Evolutionary conservation across 2,888 invertebrate species (phyloP), one percentile per base, ranked within the genome.

Genomic region (Drosophila meridionalis): DNA sequence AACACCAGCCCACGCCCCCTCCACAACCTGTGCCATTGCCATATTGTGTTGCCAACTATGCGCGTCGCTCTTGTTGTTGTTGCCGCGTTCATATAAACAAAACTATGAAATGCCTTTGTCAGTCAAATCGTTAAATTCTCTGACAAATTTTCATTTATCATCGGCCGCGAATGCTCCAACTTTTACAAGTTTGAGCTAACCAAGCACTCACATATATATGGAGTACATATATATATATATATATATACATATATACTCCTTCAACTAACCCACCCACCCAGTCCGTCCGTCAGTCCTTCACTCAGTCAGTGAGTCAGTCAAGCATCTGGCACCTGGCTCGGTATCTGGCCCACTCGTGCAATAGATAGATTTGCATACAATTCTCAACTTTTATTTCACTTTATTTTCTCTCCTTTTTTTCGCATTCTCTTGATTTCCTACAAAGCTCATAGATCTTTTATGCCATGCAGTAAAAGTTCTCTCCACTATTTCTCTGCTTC

Each of bases 31-130:
- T 53, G 58, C 52, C 45, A 30, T 45, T 45, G 60, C 43, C 59
- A 69, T 50, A 42, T 60, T 63, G 11, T 50, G 50, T 32, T 32
- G 50, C 5, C 32, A 30, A n/a, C 47, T 47, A 45, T 45, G 26
- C 55, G 32, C 14, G 30, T 45, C 52, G 30, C 36, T 64, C 42
- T 63, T 68, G 66, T 42, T 73, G 50, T 64, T 70, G 68, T 69
- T 61, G 57, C 66, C 64, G 56, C 63, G 58, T 73, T 73, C 53
- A 57, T 73, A 78, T 86, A 86, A 89, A 77, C 84, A 87, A 84
- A 89, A 89, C 88, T 89, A 85, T 85, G 87, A 78, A 82, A 90
- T 74, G 82, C 78, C 77, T 87, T 90, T 90, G 90, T 86, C 82
- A 86, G 82, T 83, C 80, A 86, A 89, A 86, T 82, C 77, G 82